Evolutionary conservation across 2,113 vertebrate genomes (phyloP).

Genomic region (Chinchilla lanigera): DNA sequence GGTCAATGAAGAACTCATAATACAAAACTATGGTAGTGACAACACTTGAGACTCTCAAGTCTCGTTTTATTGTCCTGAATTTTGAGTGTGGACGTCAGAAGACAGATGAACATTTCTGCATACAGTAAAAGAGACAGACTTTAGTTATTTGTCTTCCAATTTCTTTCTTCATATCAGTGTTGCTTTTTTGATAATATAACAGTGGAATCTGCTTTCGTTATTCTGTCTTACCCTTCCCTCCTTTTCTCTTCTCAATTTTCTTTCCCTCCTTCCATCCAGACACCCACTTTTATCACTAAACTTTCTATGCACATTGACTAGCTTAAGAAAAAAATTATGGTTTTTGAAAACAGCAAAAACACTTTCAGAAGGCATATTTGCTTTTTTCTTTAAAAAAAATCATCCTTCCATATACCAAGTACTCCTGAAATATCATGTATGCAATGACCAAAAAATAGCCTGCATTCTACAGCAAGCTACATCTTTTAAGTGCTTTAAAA

Average conservation of each 20-base stretch:
- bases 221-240: neutral
- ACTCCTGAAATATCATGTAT: neutral
- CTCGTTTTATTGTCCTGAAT: neutral
- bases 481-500: constrained; percentile 42
- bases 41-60: neutral
- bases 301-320: constrained; percentile 32
- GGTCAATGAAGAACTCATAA: neutral
- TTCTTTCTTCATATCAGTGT: neutral
- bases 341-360: constrained; percentile 61
- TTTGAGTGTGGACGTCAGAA: neutral
- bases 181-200: neutral
- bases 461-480: neutral
- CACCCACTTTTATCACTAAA: neutral
- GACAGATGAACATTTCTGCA: neutral
- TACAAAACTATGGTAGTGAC: neutral
- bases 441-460: constrained; percentile 25
- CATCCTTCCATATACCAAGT: neutral
- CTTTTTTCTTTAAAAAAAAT: neutral
- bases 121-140: neutral
- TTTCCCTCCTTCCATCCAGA: neutral
- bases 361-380: neutral
- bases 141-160: neutral
- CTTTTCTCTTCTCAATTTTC: neutral
- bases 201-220: neutral
- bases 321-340: constrained; percentile 13